Evolutionary conservation across 2,797 vertebrate genomes (phyloP), one percentile per base, ranked within the genome.

Genomic region (Enteromius radiatus): DNA sequence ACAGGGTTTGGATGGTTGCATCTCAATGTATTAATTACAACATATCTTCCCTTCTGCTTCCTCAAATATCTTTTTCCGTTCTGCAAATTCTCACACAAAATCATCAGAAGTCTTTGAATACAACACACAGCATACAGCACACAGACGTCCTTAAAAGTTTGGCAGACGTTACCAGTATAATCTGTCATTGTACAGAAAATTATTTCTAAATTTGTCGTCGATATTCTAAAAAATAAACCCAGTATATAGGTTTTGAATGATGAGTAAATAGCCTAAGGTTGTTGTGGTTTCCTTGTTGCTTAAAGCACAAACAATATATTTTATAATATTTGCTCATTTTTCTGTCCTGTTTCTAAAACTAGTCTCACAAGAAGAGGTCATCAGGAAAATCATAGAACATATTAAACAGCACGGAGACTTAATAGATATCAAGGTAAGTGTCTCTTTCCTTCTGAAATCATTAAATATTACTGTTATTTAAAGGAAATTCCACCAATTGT

Each of bases 381-480:
- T 97, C 86, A 87, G 89, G 86, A 91, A 91, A 85, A 96, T 99
- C 2, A 94, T 95, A 2, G 87, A 84, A n/a, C 76, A 97, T 85
- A 95, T 96, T 21, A 96, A 94, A 84, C 87, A 90, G 1, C 80
- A 95, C 61, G 96, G 96, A 0, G 95, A 96, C 19, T 90, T 92
- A 69, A 92, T 97, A 47, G 92, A 97, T 8, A 71, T 76, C 61
- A 94, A 97, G 96, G 97, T 99, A 64, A 88, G 93, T 90, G 76
- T 67, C 21, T 52, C n/a, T 8, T 77, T 69, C 31, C 33, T 26
- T 31, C 28, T 63, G 11, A 41, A 54, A 70, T 41, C 9, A 49
- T 4, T 75, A 19, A 43, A 45, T 14, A 15, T 59, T 38, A 45
- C 1, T 31, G 3, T 31, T 36, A 38, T 74, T 54, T 74, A 36